These are phyloP conservation scores for Spea bombifrons DNA, from an alignment of 2,113 vertebrate species.

Conservation along the genomic window DNA sequence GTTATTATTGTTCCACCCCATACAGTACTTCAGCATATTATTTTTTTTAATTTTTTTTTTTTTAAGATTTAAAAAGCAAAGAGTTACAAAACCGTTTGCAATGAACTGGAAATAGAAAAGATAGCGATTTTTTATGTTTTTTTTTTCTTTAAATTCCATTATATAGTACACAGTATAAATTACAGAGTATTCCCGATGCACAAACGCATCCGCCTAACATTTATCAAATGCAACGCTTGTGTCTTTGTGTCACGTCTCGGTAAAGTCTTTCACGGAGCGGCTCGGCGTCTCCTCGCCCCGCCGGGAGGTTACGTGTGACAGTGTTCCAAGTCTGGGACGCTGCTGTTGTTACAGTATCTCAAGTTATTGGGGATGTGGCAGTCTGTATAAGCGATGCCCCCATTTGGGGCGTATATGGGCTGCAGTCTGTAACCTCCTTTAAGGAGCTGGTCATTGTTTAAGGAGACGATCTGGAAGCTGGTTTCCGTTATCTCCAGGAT, in stretches of 20 bases:
- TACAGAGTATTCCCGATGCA: slow-evolving; percentile 81
- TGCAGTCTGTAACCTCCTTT: slow-evolving; percentile 99
- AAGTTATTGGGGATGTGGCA: slow-evolving; percentile 96
- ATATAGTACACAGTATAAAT: slow-evolving; percentile 99
- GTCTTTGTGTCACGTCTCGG: slow-evolving; percentile 32
- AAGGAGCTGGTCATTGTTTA: slow-evolving; percentile 99
- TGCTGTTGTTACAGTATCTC: slow-evolving; percentile 91
- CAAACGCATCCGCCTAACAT: slow-evolving; percentile 78
- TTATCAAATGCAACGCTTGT: slow-evolving; percentile 77
- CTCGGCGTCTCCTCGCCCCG: not conserved
- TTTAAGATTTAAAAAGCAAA: slow-evolving; percentile 89
- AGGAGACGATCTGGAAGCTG: slow-evolving; percentile 98
- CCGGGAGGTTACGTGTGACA: slow-evolving; percentile 78
- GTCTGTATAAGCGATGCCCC: slow-evolving; percentile 95
- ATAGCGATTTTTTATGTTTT: slow-evolving; percentile 77
- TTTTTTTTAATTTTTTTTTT: slow-evolving; percentile 58
- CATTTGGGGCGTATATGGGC: slow-evolving; percentile 96
- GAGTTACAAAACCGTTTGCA: slow-evolving; percentile 93
- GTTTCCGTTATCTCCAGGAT: slow-evolving; percentile 99
- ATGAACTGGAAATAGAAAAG: slow-evolving; percentile 94
- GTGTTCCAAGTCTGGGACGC: slow-evolving; percentile 92
- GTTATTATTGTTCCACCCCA: slow-evolving; percentile 88
- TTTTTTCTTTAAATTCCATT: slow-evolving; percentile 82
- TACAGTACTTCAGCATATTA: slow-evolving; percentile 87
- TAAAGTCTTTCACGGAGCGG: not conserved